Evolutionary conservation across 1,140 invertebrate genomes (phyloP).

Genomic region (Heliconius nattereri): DNA sequence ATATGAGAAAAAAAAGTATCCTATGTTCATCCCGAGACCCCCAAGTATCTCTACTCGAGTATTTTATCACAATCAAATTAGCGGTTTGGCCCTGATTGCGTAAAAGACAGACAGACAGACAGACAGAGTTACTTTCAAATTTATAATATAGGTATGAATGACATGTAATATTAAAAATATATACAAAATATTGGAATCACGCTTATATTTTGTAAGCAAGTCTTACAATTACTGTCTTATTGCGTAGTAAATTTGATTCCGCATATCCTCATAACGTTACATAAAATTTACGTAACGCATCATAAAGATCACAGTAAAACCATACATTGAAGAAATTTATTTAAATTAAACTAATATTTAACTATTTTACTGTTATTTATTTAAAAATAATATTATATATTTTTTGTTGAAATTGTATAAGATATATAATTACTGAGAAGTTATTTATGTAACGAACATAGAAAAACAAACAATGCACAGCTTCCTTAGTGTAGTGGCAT

Average conservation of each 20-base stretch:
- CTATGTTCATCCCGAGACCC: no score
- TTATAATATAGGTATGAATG: neutral
- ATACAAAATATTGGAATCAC: neutral
- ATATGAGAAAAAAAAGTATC: no score
- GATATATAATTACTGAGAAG: constrained; percentile 15
- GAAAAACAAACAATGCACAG: neutral
- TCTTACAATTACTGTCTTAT: constrained; percentile 21
- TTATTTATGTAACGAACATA: constrained; percentile 28
- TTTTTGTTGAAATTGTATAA: constrained; percentile 13
- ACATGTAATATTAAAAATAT: neutral
- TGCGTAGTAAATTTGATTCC: constrained; percentile 47
- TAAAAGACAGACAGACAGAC: no score
- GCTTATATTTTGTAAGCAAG: neutral
- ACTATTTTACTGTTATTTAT: neutral
- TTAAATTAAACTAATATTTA: neutral
- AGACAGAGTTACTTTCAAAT: no score
- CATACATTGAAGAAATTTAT: neutral
- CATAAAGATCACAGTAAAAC: constrained; percentile 28
- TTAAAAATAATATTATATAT: neutral
- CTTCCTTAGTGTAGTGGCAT: neutral
- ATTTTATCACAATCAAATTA: no score
- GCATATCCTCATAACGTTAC: constrained; percentile 40
- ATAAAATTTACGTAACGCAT: constrained; percentile 50
- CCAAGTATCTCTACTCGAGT: no score
- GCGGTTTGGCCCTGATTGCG: no score